Conservation (phyloP, 2,888 invertebrate genomes). For the Zaprionus obscuricornis region DNA sequence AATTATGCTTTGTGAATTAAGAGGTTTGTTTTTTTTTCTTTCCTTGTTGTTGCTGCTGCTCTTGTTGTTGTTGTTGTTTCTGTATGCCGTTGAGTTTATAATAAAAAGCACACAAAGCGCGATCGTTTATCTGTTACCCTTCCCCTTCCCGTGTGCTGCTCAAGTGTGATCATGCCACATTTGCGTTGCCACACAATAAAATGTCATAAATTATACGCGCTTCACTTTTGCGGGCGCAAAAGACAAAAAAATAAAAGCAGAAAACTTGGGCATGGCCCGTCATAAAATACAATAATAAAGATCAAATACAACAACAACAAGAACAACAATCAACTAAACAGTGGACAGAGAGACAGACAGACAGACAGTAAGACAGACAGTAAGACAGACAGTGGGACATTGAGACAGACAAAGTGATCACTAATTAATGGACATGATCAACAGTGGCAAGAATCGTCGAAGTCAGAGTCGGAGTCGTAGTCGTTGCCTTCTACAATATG, state of each 20-base stretch:
- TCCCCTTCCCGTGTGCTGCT: not conserved
- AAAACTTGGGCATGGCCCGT: conserved; percentile 65
- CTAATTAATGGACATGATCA: conserved; percentile 79
- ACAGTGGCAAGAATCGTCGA: conserved; percentile 21
- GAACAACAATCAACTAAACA: conserved; percentile 30
- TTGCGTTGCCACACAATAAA: conserved; percentile 73
- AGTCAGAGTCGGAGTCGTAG: conserved; percentile 8
- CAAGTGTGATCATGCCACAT: conserved; percentile 32
- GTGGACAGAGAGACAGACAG: conserved; percentile 35
- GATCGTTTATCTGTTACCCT: conserved; percentile 30
- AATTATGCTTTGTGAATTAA: too few species aligned
- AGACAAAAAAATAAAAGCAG: conserved; percentile 54
- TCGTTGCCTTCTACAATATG: not conserved
- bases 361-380: too few species aligned
- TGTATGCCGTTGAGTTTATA: too few species aligned
- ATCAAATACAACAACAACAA: conserved; percentile 50
- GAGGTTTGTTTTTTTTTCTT: too few species aligned
- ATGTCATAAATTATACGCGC: conserved; percentile 72
- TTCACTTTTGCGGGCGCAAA: too few species aligned
- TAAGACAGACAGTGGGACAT: too few species aligned
- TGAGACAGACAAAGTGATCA: too few species aligned
- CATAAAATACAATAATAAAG: conserved; percentile 73
- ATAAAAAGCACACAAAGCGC: too few species aligned
- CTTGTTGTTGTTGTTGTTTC: too few species aligned
- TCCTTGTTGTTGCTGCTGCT: too few species aligned